Evolutionary conservation across 2,113 vertebrate genomes (phyloP), one percentile per base, ranked within the genome.

Genomic region (Campylomormyrus numenius): DNA sequence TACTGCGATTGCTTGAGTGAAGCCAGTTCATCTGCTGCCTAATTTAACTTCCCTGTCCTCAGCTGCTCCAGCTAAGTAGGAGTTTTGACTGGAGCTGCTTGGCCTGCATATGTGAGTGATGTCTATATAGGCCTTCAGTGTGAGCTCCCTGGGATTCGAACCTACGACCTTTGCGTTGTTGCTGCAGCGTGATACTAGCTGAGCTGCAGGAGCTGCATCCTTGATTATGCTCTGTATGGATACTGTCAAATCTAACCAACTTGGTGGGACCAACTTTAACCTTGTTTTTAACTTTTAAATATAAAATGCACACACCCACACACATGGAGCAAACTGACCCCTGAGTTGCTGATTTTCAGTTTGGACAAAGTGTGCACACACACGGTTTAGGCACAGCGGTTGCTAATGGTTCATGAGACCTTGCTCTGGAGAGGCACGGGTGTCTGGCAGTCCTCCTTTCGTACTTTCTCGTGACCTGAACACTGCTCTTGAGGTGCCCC

Each of bases 11-110:
- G 90, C 88, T 88, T 53, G 89, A 93, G 93, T 53, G 49, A 91
- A 93, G 90, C 91, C 90, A 87, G 93, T 92, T 93, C 91, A 93
- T 93, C 91, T 91, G 89, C 92, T 90, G 89, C 93, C 91, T 94
- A 91, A 93, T 95, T 94, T 94, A 85, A 94, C 93, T 62, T 85
- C 24, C 24, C 87, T 50, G 10, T 19, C 53, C 90, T 89, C 27
- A 70, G 70, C 86, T 90, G 70, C 87, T 66, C 88, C 87, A 48
- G 45, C 24, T 10, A 27, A 49, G 88, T 9, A 24, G 27, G 42
- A 45, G 52, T 35, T 53, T 31, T 17, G 50, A 45, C 50, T n/a
- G 52, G 8, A 52, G 53, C 6, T 19, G 9, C 17, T 19, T 3
- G 15, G 74, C 35, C 13, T 42, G 31, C 15, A 39, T 19, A 3